Percentiles rank a stretch among this genome's conserved stretches.
Conservation (phyloP, 2,113 vertebrate genomes). For the Helogale parvula region DNA sequence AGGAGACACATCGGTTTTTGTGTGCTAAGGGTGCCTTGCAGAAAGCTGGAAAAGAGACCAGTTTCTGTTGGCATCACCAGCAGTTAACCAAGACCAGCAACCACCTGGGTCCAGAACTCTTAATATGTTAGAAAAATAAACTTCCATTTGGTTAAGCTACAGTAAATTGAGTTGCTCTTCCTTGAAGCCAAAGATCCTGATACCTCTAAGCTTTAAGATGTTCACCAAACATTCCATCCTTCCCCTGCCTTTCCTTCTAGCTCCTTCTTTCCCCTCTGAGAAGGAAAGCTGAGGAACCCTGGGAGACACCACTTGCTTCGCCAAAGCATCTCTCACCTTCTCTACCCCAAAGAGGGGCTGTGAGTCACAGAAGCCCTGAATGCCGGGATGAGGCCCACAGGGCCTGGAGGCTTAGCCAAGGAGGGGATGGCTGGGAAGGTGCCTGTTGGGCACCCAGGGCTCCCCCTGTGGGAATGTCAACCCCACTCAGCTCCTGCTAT, state of each 20-base stretch:
- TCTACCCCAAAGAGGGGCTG: background rate
- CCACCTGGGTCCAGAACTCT: background rate
- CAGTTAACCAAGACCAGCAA: background rate
- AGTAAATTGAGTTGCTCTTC: background rate
- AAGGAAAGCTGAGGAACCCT: background rate
- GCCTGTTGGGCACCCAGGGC: fast-evolving
- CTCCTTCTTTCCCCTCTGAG: background rate
- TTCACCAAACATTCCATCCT: background rate
- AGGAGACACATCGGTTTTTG: background rate
- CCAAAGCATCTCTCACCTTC: background rate
- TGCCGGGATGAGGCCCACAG: background rate
- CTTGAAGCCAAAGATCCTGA: background rate
- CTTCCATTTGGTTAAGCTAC: background rate
- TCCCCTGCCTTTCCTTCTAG: background rate
- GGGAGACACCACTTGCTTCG: background rate
- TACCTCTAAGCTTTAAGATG: background rate
- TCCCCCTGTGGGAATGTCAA: background rate
- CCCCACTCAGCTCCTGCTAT: background rate
- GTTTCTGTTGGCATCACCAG: background rate
- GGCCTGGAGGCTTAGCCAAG: no score
- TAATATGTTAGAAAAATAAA: background rate
- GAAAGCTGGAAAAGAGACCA: background rate
- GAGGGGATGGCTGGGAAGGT: background rate
- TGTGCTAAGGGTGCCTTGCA: background rate
- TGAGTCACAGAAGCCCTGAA: background rate